A percentile compares a stretch with the other conserved stretches of the same genome.
phyloP scores from a whole-genome alignment of 2,888 invertebrate species.

The Euzophera pinguis region DNA sequence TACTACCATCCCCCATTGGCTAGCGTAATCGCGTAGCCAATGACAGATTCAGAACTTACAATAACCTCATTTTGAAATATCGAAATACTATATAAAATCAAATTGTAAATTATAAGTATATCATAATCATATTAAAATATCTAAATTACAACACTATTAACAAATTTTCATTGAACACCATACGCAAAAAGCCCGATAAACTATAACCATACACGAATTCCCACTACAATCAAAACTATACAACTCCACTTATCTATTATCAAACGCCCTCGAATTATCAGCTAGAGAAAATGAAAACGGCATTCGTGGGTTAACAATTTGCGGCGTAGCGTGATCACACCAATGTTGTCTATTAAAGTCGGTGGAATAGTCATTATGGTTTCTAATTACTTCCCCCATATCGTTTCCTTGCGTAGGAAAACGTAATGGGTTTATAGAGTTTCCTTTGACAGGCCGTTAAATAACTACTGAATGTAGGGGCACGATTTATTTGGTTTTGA shows the following conservation, averaged over 20 bases:
- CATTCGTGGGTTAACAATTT: constrained; percentile 8
- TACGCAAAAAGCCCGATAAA: not conserved
- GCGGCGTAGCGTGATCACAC: constrained; percentile 21
- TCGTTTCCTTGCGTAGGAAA: constrained; percentile 14
- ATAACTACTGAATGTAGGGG: not conserved
- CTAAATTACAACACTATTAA: too few relatives aligned
- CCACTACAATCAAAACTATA: not conserved
- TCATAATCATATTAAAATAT: too few relatives aligned
- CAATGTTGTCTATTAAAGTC: constrained; percentile 10
- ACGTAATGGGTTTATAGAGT: not conserved
- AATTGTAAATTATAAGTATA: too few relatives aligned
- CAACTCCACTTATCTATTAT: constrained; percentile 9
- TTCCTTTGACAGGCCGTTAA: not conserved
- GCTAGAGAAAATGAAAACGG: constrained; percentile 8
- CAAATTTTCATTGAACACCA: not conserved
- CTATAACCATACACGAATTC: not conserved
- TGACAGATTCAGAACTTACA: too few relatives aligned
- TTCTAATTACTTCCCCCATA: constrained; percentile 14
- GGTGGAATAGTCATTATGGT: constrained; percentile 11
- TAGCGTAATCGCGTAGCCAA: too few relatives aligned
- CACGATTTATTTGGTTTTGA: not conserved
- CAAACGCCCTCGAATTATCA: constrained; percentile 4
- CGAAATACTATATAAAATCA: too few relatives aligned
- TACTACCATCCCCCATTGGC: too few relatives aligned
- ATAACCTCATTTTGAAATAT: too few relatives aligned